Base-by-base conservation (phyloP, 2,113 vertebrate species). In the Halichoeres trimaculatus region DNA sequence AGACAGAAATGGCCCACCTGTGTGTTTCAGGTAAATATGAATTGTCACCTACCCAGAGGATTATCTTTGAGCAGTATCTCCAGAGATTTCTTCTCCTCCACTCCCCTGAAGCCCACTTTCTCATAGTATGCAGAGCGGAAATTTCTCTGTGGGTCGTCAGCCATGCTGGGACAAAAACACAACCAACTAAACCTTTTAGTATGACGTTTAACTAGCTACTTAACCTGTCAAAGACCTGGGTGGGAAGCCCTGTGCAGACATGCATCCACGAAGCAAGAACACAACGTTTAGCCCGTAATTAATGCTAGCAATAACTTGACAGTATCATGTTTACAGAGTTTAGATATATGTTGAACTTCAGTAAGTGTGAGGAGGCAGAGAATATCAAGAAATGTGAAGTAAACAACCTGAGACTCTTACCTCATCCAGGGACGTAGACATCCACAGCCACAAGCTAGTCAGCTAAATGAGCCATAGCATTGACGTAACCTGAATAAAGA, bases 121-220 rank as follows among this genome's bases (percentile, higher is more conserved):
- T 99, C 98, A 78, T 99, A 99, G 81, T 99, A 99, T 0, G 97
- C 95, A 0, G 98, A 99, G 52, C 98, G 96, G 20, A 99, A 99
- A 74, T 99, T 99, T 72, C 98, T 97, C 91, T 98, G 97, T 1
- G 96, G 96, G 88, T 99, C 98, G 0, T 99, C 98, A 41, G 96
- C 93, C 98, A 99, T 99, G 48, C 56, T 63, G 74, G 74, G 54
- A n/a, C n/a, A 60, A 16, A 43, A 45, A 9, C 0, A 30, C 20
- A 41, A 34, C n/a, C 48, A 75, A 14, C 4, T 1, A 19, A 45
- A 19, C 4, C 4, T 14, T 1, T 45, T 11, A 55, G 8, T 10
- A 19, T 13, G 14, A 0, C 19, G 10, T 5, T 23, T 20, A 14
- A n/a, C 6, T 14, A 11, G 12, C 5, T 7, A 26, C 38, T 35